Evolutionary conservation across 2,113 vertebrate species (phyloP), one percentile per base, ranked within the genome.

Genomic region (Heterochromis multidens): DNA sequence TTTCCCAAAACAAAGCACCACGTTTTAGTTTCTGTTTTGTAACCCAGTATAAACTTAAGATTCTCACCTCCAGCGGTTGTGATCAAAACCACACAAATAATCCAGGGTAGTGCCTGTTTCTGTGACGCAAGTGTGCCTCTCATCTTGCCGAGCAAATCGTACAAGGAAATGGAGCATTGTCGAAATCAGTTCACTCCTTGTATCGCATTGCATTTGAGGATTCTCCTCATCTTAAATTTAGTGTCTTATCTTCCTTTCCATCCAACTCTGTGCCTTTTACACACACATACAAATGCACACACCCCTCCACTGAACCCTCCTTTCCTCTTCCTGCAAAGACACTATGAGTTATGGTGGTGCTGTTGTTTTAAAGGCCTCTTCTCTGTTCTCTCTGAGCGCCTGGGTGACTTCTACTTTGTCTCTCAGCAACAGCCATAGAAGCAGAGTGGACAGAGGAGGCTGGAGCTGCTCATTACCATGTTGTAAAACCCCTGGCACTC

Each of bases 371-470:
- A 90, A 86, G 85, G 88, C 87, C 83, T 84, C 80, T 81, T 89
- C 80, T 82, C 14, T 27, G 9, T 61, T 81, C 57, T 59, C 74
- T 49, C 17, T 52, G 87, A 92, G 56, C 54, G 89, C 89, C 91
- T 79, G 88, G 86, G 85, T 93, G 93, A 91, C 94, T 95, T 91
- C 88, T 89, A 76, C 91, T 91, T 84, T 94, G 95, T 96, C 92
- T 95, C 95, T 91, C 88, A 87, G 95, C 95, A 95, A 96, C 95
- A 91, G 88, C 43, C 7, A 79, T 58, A 83, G 79, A 89, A 89
- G 84, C 60, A 25, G 54, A 89, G 79, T 84, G 82, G 89, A 90
- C 91, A 89, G 63, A 85, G 70, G 88, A 92, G 83, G 83, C 87
- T 83, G 3, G 76, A 40, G 10, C 65, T 63, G 88, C 92, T 95